Evolutionary conservation across 2,888 invertebrate species (phyloP).

Genomic region (Dexiosoma caninum): DNA sequence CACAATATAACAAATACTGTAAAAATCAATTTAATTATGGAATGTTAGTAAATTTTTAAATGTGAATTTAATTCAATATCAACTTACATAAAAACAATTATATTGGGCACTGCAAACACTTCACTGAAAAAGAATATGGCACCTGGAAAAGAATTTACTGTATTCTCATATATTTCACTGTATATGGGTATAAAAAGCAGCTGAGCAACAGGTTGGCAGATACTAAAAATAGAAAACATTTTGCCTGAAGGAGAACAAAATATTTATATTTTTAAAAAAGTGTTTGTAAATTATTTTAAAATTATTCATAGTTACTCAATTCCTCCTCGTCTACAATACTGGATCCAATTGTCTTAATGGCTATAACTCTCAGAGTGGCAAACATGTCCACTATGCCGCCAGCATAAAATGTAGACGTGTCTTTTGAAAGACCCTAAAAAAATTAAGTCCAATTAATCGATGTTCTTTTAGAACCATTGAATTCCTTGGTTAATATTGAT

Average conservation of each 20-base stretch:
- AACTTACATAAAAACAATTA: conserved; percentile 76
- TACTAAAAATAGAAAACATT: conserved; percentile 76
- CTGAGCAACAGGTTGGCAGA: conserved; percentile 75
- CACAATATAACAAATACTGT: conserved; percentile 54
- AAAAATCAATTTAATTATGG: neutral
- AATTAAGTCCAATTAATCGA: neutral
- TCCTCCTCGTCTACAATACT: conserved; percentile 76
- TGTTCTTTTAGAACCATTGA: too few relatives aligned
- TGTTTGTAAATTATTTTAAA: neutral
- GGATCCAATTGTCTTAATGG: conserved; percentile 76
- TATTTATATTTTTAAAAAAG: neutral
- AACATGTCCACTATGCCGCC: conserved; percentile 76
- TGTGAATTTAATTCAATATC: neutral
- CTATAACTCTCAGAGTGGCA: conserved; percentile 74
- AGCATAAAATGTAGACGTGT: conserved; percentile 72
- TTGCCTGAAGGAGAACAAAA: conserved; percentile 66
- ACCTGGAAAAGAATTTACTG: conserved; percentile 75
- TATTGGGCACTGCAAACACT: conserved; percentile 75
- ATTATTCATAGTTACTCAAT: conserved; percentile 68
- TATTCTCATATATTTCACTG: conserved; percentile 72
- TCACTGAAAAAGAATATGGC: conserved; percentile 76
- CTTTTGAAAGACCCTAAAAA: conserved; percentile 73
- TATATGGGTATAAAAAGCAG: conserved; percentile 76
- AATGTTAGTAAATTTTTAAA: too few relatives aligned
- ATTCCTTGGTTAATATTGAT: too few relatives aligned